A percentile compares a stretch with the other conserved stretches of the same genome.
These are phyloP conservation scores for Muraenolepis orangiensis DNA, from an alignment of 2,797 vertebrate species.

Conservation along the genomic window DNA sequence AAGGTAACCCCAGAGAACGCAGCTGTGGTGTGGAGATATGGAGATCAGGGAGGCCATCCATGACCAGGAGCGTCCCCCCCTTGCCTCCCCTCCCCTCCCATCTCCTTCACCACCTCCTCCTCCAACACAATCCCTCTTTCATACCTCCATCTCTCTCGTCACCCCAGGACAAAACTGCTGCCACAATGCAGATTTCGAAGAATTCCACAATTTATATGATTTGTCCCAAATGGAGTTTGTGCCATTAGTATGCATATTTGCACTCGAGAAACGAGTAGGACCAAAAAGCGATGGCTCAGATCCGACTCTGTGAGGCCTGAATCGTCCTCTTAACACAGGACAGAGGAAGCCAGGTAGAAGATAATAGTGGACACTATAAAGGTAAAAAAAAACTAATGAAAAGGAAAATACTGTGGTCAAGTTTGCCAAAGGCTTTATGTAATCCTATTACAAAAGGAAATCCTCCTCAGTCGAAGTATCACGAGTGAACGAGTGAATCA, in stretches of 20 bases:
- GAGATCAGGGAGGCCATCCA: constrained; percentile 72
- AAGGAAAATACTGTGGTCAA: background rate
- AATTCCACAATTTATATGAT: background rate
- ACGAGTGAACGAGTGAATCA: background rate
- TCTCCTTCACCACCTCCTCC: background rate
- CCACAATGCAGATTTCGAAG: background rate
- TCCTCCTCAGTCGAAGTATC: background rate
- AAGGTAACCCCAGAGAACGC: constrained; percentile 69
- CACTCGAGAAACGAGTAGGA: background rate
- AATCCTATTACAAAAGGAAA: background rate
- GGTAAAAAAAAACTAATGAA: background rate
- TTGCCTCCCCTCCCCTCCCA: background rate
- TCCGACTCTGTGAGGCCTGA: background rate
- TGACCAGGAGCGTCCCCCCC: constrained; percentile 45
- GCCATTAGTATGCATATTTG: too few species aligned
- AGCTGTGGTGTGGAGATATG: constrained; percentile 73
- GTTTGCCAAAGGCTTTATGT: background rate
- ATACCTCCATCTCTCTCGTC: constrained; percentile 12
- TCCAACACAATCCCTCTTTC: constrained; percentile 20
- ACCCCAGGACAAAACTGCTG: background rate
- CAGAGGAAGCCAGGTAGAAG: background rate
- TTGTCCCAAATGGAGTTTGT: background rate
- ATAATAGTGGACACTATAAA: background rate
- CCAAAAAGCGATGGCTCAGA: background rate
- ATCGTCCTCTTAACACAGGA: background rate